Evolutionary conservation across 2,113 vertebrate genomes (phyloP), one percentile per base, ranked within the genome.

Genomic region (Macroglossus sobrinus): DNA sequence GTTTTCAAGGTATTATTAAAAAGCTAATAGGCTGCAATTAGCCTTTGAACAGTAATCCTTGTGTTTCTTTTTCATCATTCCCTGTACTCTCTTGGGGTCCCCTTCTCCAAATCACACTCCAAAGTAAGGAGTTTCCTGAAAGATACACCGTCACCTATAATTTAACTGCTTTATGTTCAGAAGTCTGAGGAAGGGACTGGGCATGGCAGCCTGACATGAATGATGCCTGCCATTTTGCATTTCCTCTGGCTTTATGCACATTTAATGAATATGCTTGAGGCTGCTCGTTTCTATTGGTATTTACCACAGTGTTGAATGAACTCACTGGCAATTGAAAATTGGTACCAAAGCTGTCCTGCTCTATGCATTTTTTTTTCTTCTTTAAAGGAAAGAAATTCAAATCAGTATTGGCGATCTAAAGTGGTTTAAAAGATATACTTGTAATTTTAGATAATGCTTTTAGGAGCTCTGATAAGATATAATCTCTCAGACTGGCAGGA

Each of bases 21-120:
- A 98, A 95, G 78, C 94, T 98, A 97, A 97, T 97, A 98, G 97
- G 96, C 97, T 98, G 53, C 97, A 98, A 97, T 99, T 98, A 98
- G 91, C 63, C 96, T 98, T 94, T 97, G 97, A 98, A 97, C 98
- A 97, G 96, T 95, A 98, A 98, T 97, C 94, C 93, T 81, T 96
- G 97, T 98, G 97, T 98, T 98, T 98, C 97, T 88, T 97, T 98
- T 97, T 3, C n/a, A 18, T 61, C 71, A 43, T 91, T 84, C 80
- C 43, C 47, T 69, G 61, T n/a, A 28, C 33, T 43, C n/a, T n/a
- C 21, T 4, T 18, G 61, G 68, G 72, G 24, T 64, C 47, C 28
- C 79, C 24, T 81, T 35, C 28, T 45, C 55, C 91, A 94, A 95
- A 78, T 63, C 95, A 95, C 66, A 79, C 57, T 91, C 35, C 78